Evolutionary conservation across 1,140 invertebrate genomes (phyloP).

Genomic region (Drosophila arawakana): DNA sequence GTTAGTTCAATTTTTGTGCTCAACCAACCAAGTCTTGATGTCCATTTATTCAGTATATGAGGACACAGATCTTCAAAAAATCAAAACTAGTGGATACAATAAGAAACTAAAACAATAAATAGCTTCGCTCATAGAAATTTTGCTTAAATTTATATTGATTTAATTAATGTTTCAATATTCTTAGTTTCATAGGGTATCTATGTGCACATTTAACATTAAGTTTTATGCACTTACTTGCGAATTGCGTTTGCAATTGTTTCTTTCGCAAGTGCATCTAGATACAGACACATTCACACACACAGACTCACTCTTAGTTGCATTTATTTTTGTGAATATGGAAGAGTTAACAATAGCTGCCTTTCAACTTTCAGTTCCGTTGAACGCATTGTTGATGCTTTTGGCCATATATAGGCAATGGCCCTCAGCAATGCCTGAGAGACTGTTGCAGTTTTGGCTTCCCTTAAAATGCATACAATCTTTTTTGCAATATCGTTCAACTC

Average conservation of each 20-base stretch:
- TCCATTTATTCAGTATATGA: too few species aligned
- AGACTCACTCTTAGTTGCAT: background rate
- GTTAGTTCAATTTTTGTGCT: too few species aligned
- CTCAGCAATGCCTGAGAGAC: background rate
- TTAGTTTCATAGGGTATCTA: background rate
- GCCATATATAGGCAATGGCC: background rate
- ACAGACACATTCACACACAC: background rate
- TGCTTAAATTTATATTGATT: background rate
- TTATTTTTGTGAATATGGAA: constrained; percentile 8
- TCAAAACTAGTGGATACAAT: too few species aligned
- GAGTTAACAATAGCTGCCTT: constrained; percentile 23
- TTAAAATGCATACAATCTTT: constrained; percentile 33
- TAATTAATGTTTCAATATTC: background rate
- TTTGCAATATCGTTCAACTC: constrained; percentile 26
- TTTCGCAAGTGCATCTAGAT: constrained; percentile 2
- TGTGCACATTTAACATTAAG: too few species aligned
- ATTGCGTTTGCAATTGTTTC: constrained; percentile 7
- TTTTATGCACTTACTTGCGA: background rate
- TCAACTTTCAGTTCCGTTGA: constrained; percentile 29
- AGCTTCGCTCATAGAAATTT: too few species aligned
- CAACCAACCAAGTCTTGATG: too few species aligned
- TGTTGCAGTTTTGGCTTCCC: constrained; percentile 1
- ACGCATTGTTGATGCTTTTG: background rate
- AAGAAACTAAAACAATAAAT: background rate
- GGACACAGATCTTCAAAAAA: background rate